phyloP scores from a whole-genome alignment of 2,797 vertebrate species.

The Yasuhikotakia modesta region DNA sequence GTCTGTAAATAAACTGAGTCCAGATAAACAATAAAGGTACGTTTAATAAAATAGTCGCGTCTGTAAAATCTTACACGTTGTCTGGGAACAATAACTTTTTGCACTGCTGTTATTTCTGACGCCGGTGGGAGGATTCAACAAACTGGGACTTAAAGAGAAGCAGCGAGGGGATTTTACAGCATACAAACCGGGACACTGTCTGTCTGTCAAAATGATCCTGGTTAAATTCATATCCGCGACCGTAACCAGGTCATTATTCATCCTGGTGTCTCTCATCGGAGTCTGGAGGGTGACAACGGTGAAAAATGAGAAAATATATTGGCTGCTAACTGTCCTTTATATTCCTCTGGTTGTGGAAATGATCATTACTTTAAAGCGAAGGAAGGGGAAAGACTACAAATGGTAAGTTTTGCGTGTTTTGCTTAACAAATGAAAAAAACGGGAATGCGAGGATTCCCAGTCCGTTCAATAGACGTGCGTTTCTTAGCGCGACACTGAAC shows the following conservation, averaged over 20 bases:
- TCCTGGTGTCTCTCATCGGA: slow-evolving; percentile 83
- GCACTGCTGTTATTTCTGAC: neutral
- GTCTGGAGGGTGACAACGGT: slow-evolving; percentile 85
- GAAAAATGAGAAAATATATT: slow-evolving; percentile 80
- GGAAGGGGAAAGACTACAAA: slow-evolving; percentile 89
- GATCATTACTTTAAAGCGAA: slow-evolving; percentile 83
- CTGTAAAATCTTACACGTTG: neutral
- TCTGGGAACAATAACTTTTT: neutral
- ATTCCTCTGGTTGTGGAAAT: slow-evolving; percentile 85
- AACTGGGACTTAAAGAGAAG: neutral
- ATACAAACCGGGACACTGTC: neutral
- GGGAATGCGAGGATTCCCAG: neutral
- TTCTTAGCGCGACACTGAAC: too few relatives aligned
- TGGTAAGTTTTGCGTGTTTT: slow-evolving; percentile 78
- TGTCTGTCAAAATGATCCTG: slow-evolving; percentile 66
- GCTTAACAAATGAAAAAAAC: neutral
- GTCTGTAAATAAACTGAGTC: neutral
- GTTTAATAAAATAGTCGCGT: neutral
- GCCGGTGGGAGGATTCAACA: slow-evolving; percentile 37
- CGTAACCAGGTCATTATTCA: slow-evolving; percentile 82
- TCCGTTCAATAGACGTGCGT: neutral
- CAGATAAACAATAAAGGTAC: neutral
- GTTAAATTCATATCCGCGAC: slow-evolving; percentile 80
- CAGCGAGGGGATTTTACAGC: neutral
- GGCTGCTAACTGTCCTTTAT: slow-evolving; percentile 85